Evolutionary conservation across 2,797 vertebrate genomes (phyloP), one percentile per base, ranked within the genome.

Genomic region (Poeciliopsis paucimaculata): DNA sequence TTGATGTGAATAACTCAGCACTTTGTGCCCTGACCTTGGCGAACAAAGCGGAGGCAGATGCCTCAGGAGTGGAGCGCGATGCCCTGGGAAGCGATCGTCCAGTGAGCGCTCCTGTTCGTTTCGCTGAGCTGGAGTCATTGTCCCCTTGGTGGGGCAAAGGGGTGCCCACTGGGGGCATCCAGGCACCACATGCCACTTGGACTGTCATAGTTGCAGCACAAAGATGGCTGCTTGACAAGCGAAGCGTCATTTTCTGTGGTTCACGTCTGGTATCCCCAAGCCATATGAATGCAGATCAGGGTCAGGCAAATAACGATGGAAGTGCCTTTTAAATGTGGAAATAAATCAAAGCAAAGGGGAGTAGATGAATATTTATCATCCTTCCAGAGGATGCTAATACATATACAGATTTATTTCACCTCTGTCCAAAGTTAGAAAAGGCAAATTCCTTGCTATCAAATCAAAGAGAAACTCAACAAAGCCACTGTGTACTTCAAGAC

Each of bases 401-500:
- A 83, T 89, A 92, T 92, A 91, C 93, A 91, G 93, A 95, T 95
- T 94, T 93, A 94, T 95, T 95, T 94, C 92, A 92, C 91, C 92
- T 94, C 93, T 77, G 89, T 80, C 93, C 89, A 93, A 95, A 95
- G 93, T 94, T 93, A 94, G 89, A 94, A 96, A 95, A 93, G 93
- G 92, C 91, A 95, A 94, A 95, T 95, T 95, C 95, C 89, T 93
- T 90, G 79, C 91, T 87, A 92, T 92, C 92, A 94, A 95, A 97
- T 97, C 96, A 97, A 97, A 97, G 96, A 96, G 93, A 94, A 94
- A 89, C 77, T 34, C 93, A 93, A 95, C 95, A 96, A 98, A 97
- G 96, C 96, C 96, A 96, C 95, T 95, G 96, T 96, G 96, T 97
- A 97, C 97, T 98, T 97, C 97, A 98, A 96, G 96, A 97, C 97